These are phyloP conservation scores for Okamejei kenojei DNA, from an alignment of 2,797 vertebrate genomes.

Conservation along the genomic window DNA sequence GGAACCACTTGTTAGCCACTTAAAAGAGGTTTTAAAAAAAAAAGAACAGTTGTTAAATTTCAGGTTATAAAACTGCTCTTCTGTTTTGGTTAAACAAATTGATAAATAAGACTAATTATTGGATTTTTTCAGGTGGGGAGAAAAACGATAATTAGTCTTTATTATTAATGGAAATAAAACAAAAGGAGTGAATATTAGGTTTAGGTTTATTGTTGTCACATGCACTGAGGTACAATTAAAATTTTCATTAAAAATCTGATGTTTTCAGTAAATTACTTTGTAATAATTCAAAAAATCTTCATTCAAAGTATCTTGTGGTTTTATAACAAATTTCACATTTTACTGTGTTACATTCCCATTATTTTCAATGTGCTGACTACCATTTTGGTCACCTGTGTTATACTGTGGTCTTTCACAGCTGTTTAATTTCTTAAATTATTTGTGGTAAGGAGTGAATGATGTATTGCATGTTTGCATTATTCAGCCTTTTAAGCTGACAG, in stretches of 20 bases:
- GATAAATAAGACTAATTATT: too few relatives aligned
- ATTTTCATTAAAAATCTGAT: too few relatives aligned
- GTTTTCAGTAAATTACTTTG: not conserved
- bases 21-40: conserved; percentile 43
- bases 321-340: not conserved
- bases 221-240: too few relatives aligned
- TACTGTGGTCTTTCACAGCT: not conserved
- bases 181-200: not conserved
- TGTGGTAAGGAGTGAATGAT: not conserved
- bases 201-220: not conserved
- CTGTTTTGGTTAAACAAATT: not conserved
- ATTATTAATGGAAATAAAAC: not conserved
- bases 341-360: not conserved
- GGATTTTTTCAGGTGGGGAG: not conserved
- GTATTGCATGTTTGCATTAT: not conserved
- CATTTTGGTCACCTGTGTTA: not conserved
- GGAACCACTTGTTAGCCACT: conserved; percentile 97
- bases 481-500: not conserved
- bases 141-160: not conserved
- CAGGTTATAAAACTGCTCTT: not conserved
- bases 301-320: not conserved
- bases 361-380: not conserved
- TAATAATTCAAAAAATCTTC: not conserved
- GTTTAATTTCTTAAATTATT: not conserved
- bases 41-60: not conserved